phyloP scores from a whole-genome alignment of 2,113 vertebrate genomes.

The Clupea harengus region DNA sequence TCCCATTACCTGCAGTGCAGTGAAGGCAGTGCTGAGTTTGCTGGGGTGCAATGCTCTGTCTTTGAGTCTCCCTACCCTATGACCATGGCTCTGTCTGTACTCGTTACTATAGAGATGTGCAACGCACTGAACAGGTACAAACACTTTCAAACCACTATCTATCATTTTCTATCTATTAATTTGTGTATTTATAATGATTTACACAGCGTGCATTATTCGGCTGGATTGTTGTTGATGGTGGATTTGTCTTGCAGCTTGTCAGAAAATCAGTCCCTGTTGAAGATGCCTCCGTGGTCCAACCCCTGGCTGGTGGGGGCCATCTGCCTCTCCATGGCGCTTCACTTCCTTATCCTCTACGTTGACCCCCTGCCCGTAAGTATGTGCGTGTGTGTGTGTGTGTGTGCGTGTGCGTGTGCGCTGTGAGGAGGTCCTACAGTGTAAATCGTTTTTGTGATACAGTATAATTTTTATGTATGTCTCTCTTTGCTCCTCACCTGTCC shows the following conservation, averaged over 20 bases:
- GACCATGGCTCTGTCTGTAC: constrained; percentile 77
- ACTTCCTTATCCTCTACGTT: constrained; percentile 78
- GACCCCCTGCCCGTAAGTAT: constrained; percentile 73
- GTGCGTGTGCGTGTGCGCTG: neutral
- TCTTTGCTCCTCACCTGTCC: neutral
- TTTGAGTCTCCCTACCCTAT: constrained; percentile 77
- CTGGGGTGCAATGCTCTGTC: constrained; percentile 76
- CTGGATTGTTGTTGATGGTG: neutral
- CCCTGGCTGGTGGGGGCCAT: constrained; percentile 77
- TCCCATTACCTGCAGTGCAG: constrained; percentile 77
- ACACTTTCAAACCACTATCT: neutral
- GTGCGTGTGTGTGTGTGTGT: neutral
- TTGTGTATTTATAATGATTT: too few relatives aligned
- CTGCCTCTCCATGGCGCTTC: constrained; percentile 76
- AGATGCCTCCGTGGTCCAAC: constrained; percentile 80
- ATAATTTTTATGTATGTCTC: neutral
- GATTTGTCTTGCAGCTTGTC: constrained; percentile 63
- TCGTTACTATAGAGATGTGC: constrained; percentile 80
- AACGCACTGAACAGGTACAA: constrained; percentile 76
- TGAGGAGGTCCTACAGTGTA: too few relatives aligned
- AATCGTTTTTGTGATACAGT: neutral
- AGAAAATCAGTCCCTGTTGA: constrained; percentile 77
- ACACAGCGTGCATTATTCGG: too few relatives aligned
- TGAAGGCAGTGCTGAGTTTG: constrained; percentile 70
- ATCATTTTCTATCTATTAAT: too few relatives aligned